Base-by-base conservation (phyloP, 2,888 invertebrate species). In the Mylabris sibirica region DNA sequence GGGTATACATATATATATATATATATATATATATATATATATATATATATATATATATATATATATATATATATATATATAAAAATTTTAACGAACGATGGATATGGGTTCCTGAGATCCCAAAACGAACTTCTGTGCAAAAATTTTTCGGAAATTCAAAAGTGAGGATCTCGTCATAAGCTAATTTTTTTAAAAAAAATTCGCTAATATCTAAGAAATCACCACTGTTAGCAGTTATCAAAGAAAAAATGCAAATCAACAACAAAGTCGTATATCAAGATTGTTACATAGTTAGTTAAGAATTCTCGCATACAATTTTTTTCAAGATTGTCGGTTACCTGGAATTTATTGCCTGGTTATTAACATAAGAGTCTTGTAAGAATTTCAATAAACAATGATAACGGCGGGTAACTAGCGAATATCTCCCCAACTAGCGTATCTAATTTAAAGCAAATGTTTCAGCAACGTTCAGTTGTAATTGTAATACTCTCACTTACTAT, bases 361-460 rank as follows among this genome's bases (percentile, higher is more conserved):
- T 63, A 63, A 30, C 63, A 63, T 63, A 49, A 35, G 41, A 41
- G 26, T 20, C 26, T 12, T 38, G 30, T 22, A 63, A 49, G 61
- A 66, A 66, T 66, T 66, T 53, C 61, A 66, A 60, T 66, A 60
- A 66, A 66, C 65, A 66, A 66, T 64, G 59, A 62, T 41, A 35
- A 62, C 49, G 20, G 3, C 24, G 9, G 3, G 20, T 53, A 53
- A 22, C 22, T 24, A 53, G 22, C 12, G 12, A 49, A 49, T 20
- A 49, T 49, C 49, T 22, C 17, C 35, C 1, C 35, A 12, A 34
- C 11, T 17, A 60, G 24, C 60, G 20, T 0, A 34, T 60, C 9
- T 11, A 60, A 60, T 24, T 60, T 60, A 35, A 17, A 26, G 0
- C 62, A 6, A 17, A 60, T 63, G 26, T 62, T 62, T 38, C 12